phyloP scores from a whole-genome alignment of 2,113 vertebrate species.

The Microtus richardsoni region DNA sequence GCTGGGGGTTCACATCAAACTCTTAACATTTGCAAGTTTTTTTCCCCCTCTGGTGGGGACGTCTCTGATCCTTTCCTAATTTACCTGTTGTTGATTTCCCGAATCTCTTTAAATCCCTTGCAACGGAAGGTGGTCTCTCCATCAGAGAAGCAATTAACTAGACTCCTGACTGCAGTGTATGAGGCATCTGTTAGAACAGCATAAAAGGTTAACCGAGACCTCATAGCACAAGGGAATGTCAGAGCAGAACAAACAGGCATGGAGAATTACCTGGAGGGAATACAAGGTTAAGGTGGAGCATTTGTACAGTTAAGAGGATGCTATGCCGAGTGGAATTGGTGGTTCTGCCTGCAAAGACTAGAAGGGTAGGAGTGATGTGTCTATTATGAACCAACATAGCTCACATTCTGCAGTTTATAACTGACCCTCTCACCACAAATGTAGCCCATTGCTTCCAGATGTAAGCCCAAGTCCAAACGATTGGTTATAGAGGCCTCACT shows the following conservation, averaged over 20 bases:
- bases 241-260: conserved; percentile 75
- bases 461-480: conserved; percentile 42
- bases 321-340: conserved; percentile 67
- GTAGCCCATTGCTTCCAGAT: neutral
- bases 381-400: conserved; percentile 37
- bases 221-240: conserved; percentile 76
- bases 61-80: conserved; percentile 84
- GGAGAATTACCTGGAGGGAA: conserved; percentile 66
- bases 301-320: conserved; percentile 46
- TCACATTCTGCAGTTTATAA: conserved; percentile 58
- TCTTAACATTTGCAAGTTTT: conserved; percentile 83
- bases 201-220: conserved; percentile 85
- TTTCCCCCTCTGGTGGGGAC: conserved; percentile 65
- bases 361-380: conserved; percentile 66
- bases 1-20: conserved; percentile 82
- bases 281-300: conserved; percentile 73
- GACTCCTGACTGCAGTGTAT: conserved; percentile 78
- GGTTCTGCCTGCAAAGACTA: conserved; percentile 69
- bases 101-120: conserved; percentile 81
- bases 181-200: conserved; percentile 81
- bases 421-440: neutral
- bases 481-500: neutral
- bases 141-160: conserved; percentile 84
- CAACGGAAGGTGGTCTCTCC: conserved; percentile 78
- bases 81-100: conserved; percentile 86